Evolutionary conservation across 2,113 vertebrate species (phyloP).

Genomic region (Onychostruthus taczanowskii): DNA sequence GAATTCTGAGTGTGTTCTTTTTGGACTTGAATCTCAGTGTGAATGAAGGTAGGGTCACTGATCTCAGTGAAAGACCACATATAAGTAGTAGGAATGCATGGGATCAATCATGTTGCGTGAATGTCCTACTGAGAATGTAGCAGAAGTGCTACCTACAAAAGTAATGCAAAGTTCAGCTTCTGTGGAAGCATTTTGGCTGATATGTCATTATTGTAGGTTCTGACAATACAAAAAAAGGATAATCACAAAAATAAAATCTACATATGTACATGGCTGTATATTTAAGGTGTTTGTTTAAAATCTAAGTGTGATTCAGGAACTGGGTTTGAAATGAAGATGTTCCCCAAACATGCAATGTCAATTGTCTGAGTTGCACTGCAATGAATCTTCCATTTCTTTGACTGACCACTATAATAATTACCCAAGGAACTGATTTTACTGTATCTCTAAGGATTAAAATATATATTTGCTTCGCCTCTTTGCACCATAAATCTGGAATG

Average conservation of each 20-base stretch:
- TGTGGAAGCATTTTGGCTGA: background rate
- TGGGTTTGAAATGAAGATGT: background rate
- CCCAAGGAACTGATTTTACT: background rate
- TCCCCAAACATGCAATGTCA: background rate
- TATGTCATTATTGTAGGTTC: background rate
- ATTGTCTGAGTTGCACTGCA: background rate
- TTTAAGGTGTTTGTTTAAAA: background rate
- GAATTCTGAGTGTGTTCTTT: background rate
- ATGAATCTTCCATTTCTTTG: background rate
- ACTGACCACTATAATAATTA: background rate
- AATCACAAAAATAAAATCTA: background rate
- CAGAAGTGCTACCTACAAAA: background rate
- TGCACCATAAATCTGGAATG: background rate
- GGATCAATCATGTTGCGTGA: background rate
- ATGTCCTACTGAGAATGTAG: background rate
- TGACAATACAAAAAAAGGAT: background rate
- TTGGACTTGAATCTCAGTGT: background rate
- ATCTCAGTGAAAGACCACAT: background rate
- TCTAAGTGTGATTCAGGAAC: background rate
- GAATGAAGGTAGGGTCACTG: background rate
- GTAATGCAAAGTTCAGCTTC: background rate
- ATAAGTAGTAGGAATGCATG: background rate
- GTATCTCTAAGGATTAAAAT: background rate
- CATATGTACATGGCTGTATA: rapidly evolving
- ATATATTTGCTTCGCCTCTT: background rate